These are phyloP conservation scores for Coelopa frigida DNA, from an alignment of 1,140 invertebrate species.

Conservation along the genomic window DNA sequence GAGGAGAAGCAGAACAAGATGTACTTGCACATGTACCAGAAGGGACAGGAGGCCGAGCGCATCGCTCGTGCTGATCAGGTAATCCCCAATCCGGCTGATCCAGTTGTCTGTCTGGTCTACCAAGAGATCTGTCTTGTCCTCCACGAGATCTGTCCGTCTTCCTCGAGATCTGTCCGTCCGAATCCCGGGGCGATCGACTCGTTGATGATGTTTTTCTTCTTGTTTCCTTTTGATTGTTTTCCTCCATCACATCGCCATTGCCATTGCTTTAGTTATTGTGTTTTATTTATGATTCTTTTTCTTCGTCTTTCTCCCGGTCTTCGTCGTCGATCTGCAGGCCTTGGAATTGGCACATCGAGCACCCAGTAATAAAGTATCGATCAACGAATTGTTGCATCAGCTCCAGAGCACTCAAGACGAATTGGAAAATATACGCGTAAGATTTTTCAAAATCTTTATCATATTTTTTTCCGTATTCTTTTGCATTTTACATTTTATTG, in stretches of 20 bases:
- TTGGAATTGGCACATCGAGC: constrained; percentile 52
- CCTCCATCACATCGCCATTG: neutral
- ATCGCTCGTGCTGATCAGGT: constrained; percentile 59
- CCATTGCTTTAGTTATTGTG: neutral
- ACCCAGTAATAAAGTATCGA: constrained; percentile 57
- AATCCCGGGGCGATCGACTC: neutral
- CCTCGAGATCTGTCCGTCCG: neutral
- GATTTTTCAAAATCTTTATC: constrained; percentile 45
- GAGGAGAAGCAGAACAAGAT: constrained; percentile 68
- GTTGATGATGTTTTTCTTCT: neutral
- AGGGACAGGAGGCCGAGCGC: constrained; percentile 69
- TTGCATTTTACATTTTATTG: constrained; percentile 44
- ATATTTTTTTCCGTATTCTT: constrained; percentile 42
- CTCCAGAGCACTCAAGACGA: constrained; percentile 72
- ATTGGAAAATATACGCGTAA: constrained; percentile 77
- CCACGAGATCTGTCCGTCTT: neutral
- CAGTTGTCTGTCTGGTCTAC: no score
- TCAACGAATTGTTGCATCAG: constrained; percentile 69
- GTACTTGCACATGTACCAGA: constrained; percentile 76
- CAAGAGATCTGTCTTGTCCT: no score
- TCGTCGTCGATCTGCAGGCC: constrained; percentile 50
- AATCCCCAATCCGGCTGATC: constrained; percentile 2
- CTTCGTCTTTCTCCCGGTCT: constrained; percentile 7
- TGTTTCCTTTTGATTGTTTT: neutral
- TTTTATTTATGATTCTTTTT: constrained; percentile 2